A percentile compares a stretch with the other conserved stretches of the same genome.
These are phyloP conservation scores for Lepus townsendii DNA, from an alignment of 2,797 vertebrate species.

Conservation along the genomic window DNA sequence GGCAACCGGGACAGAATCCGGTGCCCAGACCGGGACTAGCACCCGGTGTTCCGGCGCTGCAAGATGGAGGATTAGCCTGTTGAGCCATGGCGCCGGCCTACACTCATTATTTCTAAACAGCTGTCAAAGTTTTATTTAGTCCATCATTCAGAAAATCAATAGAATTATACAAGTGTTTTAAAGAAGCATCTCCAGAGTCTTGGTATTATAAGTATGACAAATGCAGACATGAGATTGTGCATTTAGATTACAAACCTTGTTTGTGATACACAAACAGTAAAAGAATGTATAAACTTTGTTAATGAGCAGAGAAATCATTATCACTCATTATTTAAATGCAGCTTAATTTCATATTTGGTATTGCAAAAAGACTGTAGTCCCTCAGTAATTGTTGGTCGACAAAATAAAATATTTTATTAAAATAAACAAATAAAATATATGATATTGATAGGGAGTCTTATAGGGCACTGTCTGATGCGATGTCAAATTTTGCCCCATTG, in stretches of 20 bases:
- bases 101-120: neutral
- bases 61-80: too few relatives aligned
- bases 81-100: too few relatives aligned
- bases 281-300: neutral
- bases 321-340: neutral
- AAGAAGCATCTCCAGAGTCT: neutral
- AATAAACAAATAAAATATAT: too few relatives aligned
- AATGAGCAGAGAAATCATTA: neutral
- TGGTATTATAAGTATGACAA: neutral
- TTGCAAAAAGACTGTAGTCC: neutral
- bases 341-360: neutral
- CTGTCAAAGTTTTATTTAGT: neutral
- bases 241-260: neutral
- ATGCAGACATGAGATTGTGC: neutral
- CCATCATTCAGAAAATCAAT: neutral
- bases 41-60: too few relatives aligned
- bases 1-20: too few relatives aligned
- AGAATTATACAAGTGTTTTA: neutral
- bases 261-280: neutral
- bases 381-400: neutral
- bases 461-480: neutral
- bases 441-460: neutral
- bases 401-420: neutral
- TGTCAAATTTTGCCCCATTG: neutral
- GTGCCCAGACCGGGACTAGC: too few relatives aligned